phyloP scores from a whole-genome alignment of 2,888 invertebrate genomes.

The Toxonevra muliebris region DNA sequence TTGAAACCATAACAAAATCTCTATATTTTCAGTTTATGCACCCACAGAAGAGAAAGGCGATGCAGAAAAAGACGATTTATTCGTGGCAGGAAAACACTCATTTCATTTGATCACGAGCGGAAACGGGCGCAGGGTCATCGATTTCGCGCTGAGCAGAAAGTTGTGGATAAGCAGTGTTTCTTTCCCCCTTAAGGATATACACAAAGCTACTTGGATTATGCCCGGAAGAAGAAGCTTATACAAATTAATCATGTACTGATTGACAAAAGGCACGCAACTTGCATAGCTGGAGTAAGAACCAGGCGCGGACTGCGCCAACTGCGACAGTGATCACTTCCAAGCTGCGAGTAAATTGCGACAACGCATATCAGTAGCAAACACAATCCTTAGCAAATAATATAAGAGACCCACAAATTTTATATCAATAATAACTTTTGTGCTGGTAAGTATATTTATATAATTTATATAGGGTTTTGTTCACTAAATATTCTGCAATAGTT shows the following conservation, averaged over 20 bases:
- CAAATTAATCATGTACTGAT: neutral
- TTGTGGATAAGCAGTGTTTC: conserved; percentile 6
- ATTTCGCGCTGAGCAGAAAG: neutral
- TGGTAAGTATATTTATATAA: no score
- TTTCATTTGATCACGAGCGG: neutral
- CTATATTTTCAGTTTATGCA: no score
- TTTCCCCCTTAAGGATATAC: conserved; percentile 1
- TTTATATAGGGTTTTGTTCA: no score
- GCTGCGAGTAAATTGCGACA: neutral
- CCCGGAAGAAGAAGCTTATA: neutral
- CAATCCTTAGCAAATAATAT: no score
- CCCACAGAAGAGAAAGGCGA: no score
- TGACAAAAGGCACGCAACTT: conserved; percentile 6
- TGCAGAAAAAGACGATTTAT: no score
- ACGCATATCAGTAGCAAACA: conserved; percentile 5
- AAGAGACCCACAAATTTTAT: no score
- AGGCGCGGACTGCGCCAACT: no score
- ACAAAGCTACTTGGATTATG: conserved; percentile 7
- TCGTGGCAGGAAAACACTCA: neutral
- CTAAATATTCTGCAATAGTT: no score
- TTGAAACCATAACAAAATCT: no score
- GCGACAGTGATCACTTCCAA: conserved; percentile 6
- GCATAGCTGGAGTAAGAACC: neutral
- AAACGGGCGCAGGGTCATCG: conserved; percentile 3
- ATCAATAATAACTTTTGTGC: no score